A percentile compares a stretch with the other conserved stretches of the same genome.
phyloP scores from a whole-genome alignment of 2,888 invertebrate species.

The Nomada ruficornis region DNA sequence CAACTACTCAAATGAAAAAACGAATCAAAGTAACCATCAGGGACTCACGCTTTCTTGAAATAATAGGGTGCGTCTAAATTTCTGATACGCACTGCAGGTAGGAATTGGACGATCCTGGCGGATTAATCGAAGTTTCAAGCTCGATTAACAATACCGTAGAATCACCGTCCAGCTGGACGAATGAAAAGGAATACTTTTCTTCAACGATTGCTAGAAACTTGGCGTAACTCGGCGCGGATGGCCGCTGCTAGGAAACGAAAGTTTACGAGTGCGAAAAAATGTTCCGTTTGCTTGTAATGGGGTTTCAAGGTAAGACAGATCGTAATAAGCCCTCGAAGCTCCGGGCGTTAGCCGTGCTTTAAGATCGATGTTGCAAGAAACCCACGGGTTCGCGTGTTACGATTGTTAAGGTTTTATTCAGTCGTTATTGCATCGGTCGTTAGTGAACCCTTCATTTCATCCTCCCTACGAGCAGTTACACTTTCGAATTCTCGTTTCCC shows the following conservation, averaged over 20 bases:
- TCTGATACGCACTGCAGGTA: too few relatives aligned
- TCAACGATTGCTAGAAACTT: conserved; percentile 28
- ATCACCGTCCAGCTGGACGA: background rate
- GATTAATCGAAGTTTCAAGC: background rate
- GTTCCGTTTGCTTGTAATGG: conserved; percentile 62
- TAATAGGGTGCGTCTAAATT: too few relatives aligned
- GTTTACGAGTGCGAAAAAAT: conserved; percentile 65
- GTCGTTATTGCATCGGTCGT: conserved; percentile 60
- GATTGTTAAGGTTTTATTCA: conserved; percentile 69
- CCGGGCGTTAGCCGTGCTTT: conserved; percentile 59
- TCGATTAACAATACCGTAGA: background rate
- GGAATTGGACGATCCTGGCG: too few relatives aligned
- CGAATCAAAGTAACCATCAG: too few relatives aligned
- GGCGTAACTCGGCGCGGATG: conserved; percentile 33
- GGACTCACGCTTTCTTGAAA: too few relatives aligned
- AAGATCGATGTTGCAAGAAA: conserved; percentile 72
- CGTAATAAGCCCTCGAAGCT: conserved; percentile 71
- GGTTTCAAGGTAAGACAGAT: conserved; percentile 71
- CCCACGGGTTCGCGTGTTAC: conserved; percentile 44
- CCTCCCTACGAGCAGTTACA: conserved; percentile 21
- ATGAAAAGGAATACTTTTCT: conserved; percentile 21
- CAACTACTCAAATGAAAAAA: too few relatives aligned
- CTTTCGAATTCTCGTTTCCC: conserved; percentile 30
- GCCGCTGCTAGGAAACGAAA: conserved; percentile 59
- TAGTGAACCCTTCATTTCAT: conserved; percentile 44